Percentiles rank a stretch among this genome's conserved stretches.
Evolutionary conservation across 2,797 vertebrate genomes (phyloP).

Genomic region (Poeciliopsis paucimaculata): DNA sequence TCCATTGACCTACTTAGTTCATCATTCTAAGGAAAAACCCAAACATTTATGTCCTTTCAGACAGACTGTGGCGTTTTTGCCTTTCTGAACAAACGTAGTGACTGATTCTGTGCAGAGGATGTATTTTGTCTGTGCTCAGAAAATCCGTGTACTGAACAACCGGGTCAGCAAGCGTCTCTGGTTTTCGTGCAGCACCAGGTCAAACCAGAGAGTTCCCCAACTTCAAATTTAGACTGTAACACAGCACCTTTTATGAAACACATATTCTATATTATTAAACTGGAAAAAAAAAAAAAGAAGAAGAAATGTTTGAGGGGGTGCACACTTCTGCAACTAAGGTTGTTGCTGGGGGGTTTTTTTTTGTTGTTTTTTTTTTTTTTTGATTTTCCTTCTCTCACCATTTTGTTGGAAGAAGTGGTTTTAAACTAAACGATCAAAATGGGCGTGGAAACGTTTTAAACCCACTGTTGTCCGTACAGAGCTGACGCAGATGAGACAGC

Average conservation of each 20-base stretch:
- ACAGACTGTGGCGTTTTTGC: neutral
- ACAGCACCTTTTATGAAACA: neutral
- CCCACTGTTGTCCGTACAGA: neutral
- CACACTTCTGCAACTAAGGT: neutral
- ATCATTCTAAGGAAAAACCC: neutral
- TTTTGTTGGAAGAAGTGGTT: neutral
- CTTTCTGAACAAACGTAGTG: neutral
- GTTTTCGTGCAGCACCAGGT: neutral
- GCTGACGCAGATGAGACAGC: neutral
- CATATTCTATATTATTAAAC: neutral
- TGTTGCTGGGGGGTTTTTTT: neutral
- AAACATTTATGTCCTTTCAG: neutral
- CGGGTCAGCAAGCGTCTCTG: neutral
- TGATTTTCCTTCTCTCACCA: neutral
- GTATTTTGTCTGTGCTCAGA: neutral
- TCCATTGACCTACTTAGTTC: neutral
- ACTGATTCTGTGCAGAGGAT: neutral
- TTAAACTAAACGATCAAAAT: neutral
- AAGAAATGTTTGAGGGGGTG: neutral
- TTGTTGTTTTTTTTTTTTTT: neutral
- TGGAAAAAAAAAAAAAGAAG: neutral
- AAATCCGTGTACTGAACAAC: neutral
- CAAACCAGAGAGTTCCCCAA: neutral
- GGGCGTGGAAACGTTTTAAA: neutral
- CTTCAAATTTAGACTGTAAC: neutral